Evolutionary conservation across 2,888 invertebrate genomes (phyloP), one percentile per base, ranked within the genome.

Genomic region (Panzeria rudis): DNA sequence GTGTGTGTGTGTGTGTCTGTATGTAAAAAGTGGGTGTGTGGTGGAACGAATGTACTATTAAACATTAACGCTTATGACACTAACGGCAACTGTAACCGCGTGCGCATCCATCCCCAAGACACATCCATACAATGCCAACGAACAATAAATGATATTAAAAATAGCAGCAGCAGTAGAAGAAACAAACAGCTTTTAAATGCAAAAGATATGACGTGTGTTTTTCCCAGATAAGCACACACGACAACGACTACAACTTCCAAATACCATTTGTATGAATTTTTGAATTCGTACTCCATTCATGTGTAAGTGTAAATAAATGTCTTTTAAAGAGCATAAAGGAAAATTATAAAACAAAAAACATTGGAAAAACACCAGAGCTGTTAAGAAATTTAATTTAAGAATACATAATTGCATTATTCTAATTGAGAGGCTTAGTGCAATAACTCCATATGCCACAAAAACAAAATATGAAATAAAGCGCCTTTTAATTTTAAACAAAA

Each of bases 171-270:
- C 4, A 41, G 41, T 9, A 80, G 47, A 56, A 80, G 38, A 59
- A 80, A 73, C 25, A 54, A 59, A 73, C 79, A 80, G 75, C 64
- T 82, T 82, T 85, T 82, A 85, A 85, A 85, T 82, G 82, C 82
- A 82, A 82, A 84, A 85, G 85, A 85, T 85, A 85, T 82, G 82
- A 82, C 78, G 85, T 82, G 82, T 85, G 85, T 82, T 85, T 82
- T 82, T 79, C 75, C 59, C 61, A 85, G 85, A 85, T 85, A 85
- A 85, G 85, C 82, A 71, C 69, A 68, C 77, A 66, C 72, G 66
- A 56, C 32, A 7, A 54, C 56, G 8, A 54, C 54, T 35, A 71
- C 38, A 54, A 82, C 75, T 78, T 82, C 56, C 84, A 81, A 84
- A 71, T 81, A 35, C 29, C 72, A 81, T 81, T 85, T 85, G 84